Base-by-base conservation (phyloP, 37 sponge, comb jelly and placozoan species). In the Hormiphora californensis region DNA sequence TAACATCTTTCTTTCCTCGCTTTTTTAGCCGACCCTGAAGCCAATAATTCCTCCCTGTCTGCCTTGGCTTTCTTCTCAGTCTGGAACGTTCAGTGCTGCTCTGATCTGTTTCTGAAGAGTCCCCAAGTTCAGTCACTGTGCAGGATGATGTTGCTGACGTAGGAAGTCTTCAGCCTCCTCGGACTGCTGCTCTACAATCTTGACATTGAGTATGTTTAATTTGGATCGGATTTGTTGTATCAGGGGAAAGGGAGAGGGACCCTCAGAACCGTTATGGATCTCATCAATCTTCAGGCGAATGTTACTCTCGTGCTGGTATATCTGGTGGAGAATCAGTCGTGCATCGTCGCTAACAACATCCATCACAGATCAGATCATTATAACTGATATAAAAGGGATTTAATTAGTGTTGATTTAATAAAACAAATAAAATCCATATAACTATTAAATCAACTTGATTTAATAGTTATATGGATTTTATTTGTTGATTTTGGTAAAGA, bases 281-380 rank as follows among this genome's bases (percentile, higher is more conserved):
- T 73, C 81, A 41, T 73, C 81, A 2, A 73, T 73, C 43, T 73
- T 73, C 43, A 73, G 35, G 23, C 81, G 32, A 22, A 73, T 46
- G 43, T 33, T 73, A 40, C 5, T 11, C 43, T 73, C 81, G 43
- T 73, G 41, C 25, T 73, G 81, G 38, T 43, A 73, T 1, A 73
- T 43, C 15, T 36, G 28, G 12, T 33, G 46, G 46, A 73, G 81
- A 11, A 73, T 27, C 0, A 73, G 81, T 30, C 43, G 81, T 43
- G 81, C 35, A 40, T 73, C 81, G 35, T 73, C 81, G 21, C 25
- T 73, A 43, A 73, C 21, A 4, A 46, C 40, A 22, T 73, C 81
- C 81, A 73, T 73, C 25, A 23, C 27, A 49, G 15, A 49, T 17
- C 9, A 49, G 53, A 15, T 49, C n/a, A n/a, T n/a, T n/a, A n/a